Conservation (phyloP, 2,797 vertebrate genomes). For the Crocodylus rhombifer region DNA sequence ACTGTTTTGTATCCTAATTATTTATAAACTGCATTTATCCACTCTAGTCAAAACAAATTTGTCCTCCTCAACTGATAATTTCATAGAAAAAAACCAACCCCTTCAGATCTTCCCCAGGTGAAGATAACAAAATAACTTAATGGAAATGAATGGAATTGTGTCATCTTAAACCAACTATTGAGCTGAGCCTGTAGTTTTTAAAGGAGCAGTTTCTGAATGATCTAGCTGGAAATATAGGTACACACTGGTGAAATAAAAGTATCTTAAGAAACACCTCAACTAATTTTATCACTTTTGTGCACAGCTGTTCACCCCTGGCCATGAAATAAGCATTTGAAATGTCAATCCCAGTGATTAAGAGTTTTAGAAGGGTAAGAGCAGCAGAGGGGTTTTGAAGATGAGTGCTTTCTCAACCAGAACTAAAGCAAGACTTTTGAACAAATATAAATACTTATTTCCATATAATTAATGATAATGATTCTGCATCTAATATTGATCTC, state of each 20-base stretch:
- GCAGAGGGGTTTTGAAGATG: conserved; percentile 21
- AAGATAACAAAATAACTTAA: background rate
- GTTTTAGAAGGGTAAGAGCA: conserved; percentile 29
- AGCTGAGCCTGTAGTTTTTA: background rate
- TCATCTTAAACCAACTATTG: background rate
- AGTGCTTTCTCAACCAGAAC: background rate
- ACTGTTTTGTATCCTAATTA: background rate
- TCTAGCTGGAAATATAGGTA: background rate
- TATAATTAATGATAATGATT: conserved; percentile 58
- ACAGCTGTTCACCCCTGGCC: background rate
- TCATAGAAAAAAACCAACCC: background rate
- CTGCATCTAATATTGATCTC: conserved; percentile 66
- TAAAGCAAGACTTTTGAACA: background rate
- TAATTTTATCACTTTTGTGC: conserved; percentile 19
- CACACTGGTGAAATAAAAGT: background rate
- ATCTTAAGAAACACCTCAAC: background rate
- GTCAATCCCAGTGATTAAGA: conserved; percentile 32
- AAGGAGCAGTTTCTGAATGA: background rate
- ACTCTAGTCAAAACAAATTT: background rate
- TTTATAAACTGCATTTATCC: background rate
- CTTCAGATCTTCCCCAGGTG: background rate
- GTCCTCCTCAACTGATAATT: background rate
- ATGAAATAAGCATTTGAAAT: conserved; percentile 1
- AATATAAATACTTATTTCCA: conserved; percentile 42
- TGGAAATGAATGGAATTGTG: background rate